Evolutionary conservation across 2,113 vertebrate species (phyloP).

Genomic region (Trogon surrucura): DNA sequence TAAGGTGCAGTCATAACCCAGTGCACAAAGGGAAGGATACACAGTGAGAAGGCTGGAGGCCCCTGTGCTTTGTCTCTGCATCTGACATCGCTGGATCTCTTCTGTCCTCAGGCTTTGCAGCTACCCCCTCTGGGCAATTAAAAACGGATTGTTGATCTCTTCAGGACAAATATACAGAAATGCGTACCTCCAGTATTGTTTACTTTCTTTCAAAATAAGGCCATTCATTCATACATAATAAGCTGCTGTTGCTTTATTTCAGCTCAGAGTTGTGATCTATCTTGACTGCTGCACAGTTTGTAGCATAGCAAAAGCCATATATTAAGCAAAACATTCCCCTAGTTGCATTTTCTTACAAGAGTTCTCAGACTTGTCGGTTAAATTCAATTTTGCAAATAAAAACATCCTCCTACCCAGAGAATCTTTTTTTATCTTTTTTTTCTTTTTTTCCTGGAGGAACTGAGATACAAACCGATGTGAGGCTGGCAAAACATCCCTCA

Average conservation of each 20-base stretch:
- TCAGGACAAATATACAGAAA: neutral
- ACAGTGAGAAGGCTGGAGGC: neutral
- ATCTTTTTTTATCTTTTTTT: neutral
- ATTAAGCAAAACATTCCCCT: neutral
- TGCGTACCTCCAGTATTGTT: neutral
- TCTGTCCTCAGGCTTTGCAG: neutral
- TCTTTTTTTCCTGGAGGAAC: neutral
- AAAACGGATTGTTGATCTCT: neutral
- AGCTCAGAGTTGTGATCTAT: neutral
- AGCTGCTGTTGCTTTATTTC: neutral
- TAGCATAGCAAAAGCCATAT: neutral
- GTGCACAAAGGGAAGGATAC: neutral
- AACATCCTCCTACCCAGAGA: neutral
- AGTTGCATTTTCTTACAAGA: neutral
- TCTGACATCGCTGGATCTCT: neutral
- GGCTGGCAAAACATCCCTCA: neutral
- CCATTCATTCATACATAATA: neutral
- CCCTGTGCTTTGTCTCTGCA: neutral
- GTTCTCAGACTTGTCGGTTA: neutral
- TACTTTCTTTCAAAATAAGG: neutral
- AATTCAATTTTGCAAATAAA: neutral
- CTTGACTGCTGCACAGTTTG: neutral
- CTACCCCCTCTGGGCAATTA: neutral
- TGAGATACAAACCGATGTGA: neutral
- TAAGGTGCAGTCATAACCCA: neutral